Percentiles rank a stretch among this genome's conserved stretches.
Evolutionary conservation across 2,113 vertebrate genomes (phyloP).

Genomic region (Colaptes auratus): DNA sequence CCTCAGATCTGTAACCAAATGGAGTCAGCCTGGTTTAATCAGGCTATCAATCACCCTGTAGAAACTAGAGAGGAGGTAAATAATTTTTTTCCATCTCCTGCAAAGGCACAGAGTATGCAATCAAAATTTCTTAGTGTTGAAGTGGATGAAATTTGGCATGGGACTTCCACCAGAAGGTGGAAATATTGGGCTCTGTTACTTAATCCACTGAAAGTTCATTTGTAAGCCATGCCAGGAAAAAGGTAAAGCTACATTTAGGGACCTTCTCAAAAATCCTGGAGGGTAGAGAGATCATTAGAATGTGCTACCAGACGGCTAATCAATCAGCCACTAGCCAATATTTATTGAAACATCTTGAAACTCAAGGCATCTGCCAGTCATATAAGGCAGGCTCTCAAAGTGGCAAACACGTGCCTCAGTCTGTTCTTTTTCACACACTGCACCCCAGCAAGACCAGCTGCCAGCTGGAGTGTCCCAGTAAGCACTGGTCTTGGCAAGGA

Average conservation of each 20-base stretch:
- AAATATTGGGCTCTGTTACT: not conserved
- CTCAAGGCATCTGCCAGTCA: not conserved
- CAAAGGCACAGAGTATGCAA: not conserved
- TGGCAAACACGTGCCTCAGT: too few relatives aligned
- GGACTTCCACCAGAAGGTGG: conserved; percentile 26
- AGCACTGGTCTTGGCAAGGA: not conserved
- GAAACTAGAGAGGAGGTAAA: conserved; percentile 37
- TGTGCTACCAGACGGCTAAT: not conserved
- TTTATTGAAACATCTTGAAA: not conserved
- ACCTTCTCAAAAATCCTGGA: not conserved
- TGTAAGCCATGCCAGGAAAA: not conserved
- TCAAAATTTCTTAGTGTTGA: not conserved
- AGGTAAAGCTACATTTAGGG: not conserved
- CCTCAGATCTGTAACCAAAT: conserved; percentile 60
- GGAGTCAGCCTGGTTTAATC: conserved; percentile 64
- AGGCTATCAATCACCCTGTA: conserved; percentile 63
- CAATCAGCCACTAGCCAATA: not conserved
- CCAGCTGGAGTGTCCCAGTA: not conserved
- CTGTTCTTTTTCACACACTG: not conserved
- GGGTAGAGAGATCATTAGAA: not conserved
- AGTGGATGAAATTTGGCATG: conserved; percentile 33
- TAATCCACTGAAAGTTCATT: not conserved
- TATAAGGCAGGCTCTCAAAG: not conserved
- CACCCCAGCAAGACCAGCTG: not conserved
- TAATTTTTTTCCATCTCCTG: conserved; percentile 3